These are phyloP conservation scores for Squalus acanthias DNA, from an alignment of 2,797 vertebrate genomes.

Conservation along the genomic window DNA sequence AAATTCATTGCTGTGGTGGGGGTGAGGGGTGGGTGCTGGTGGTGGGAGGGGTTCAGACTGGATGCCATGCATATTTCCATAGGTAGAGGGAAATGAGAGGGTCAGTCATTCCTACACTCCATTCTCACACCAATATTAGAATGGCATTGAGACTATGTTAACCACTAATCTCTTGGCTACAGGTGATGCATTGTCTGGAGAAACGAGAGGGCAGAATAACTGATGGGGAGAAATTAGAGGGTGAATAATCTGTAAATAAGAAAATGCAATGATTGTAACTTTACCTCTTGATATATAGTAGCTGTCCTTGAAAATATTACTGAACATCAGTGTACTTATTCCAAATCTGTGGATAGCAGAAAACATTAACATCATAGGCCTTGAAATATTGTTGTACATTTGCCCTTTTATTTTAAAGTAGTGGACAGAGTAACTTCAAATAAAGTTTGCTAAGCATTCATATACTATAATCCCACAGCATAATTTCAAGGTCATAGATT, in stretches of 20 bases:
- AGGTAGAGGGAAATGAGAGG: background rate
- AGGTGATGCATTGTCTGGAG: background rate
- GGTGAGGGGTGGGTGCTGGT: too few species aligned
- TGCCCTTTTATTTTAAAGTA: background rate
- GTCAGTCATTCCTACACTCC: background rate
- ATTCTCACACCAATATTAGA: background rate
- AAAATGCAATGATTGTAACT: background rate
- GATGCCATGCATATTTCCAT: background rate
- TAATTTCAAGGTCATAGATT: background rate
- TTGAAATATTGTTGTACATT: background rate
- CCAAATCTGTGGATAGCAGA: background rate
- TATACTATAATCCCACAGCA: background rate
- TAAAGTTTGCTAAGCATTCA: background rate
- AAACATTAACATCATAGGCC: background rate
- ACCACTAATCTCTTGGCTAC: background rate
- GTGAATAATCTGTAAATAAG: background rate
- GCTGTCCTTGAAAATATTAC: background rate
- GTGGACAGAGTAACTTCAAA: background rate
- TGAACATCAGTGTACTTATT: background rate
- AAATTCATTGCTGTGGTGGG: background rate
- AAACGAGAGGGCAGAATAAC: background rate
- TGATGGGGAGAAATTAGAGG: background rate
- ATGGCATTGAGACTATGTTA: background rate
- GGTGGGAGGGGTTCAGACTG: background rate
- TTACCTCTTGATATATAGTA: background rate